phyloP scores from a whole-genome alignment of 1,140 invertebrate genomes.

The Aethina tumida region DNA sequence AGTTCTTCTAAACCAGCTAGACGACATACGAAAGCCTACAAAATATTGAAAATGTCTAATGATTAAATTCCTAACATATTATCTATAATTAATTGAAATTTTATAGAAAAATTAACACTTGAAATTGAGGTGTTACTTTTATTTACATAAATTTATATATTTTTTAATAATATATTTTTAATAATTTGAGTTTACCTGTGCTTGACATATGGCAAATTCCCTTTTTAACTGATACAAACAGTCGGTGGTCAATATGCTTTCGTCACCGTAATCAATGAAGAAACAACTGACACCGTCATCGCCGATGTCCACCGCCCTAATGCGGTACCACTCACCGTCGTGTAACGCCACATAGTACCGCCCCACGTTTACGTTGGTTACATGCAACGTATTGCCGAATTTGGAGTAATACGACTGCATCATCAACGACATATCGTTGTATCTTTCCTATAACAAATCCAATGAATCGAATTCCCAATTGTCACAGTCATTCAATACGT shows the following conservation, averaged over 20 bases:
- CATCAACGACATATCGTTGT: constrained; percentile 40
- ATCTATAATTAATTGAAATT: too few relatives aligned
- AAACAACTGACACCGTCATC: constrained; percentile 40
- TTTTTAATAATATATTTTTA: neutral
- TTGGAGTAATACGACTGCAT: constrained; percentile 46
- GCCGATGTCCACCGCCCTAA: constrained; percentile 42
- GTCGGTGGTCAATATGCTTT: constrained; percentile 37
- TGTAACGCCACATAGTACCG: constrained; percentile 49
- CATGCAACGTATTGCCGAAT: constrained; percentile 7
- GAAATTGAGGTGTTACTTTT: neutral
- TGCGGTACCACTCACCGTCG: constrained; percentile 48
- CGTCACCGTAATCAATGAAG: constrained; percentile 54
- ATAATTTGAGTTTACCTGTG: constrained; percentile 41
- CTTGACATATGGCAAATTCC: constrained; percentile 45
- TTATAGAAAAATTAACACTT: too few relatives aligned
- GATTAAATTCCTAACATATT: too few relatives aligned
- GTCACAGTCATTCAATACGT: constrained; percentile 18
- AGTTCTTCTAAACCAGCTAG: constrained; percentile 49
- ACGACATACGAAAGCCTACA: constrained; percentile 47
- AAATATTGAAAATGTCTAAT: too few relatives aligned
- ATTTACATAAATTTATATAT: neutral
- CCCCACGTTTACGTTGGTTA: constrained; percentile 20
- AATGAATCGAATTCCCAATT: constrained; percentile 4
- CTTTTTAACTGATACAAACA: constrained; percentile 43
- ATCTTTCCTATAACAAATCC: constrained; percentile 36